These are phyloP conservation scores for Nomada ruficornis DNA, from an alignment of 2,888 invertebrate species.

Conservation along the genomic window DNA sequence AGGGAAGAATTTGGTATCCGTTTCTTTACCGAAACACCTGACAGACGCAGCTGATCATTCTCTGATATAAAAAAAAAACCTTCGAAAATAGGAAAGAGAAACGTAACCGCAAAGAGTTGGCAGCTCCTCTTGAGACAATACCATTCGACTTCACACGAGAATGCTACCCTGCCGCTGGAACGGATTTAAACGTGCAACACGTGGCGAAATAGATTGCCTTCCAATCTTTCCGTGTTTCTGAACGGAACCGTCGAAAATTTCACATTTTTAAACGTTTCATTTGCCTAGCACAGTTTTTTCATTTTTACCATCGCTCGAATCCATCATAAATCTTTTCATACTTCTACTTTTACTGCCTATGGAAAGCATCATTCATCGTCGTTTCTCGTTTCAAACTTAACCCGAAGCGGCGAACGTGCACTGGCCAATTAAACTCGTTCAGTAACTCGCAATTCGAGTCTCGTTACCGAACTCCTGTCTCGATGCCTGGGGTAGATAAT, in stretches of 20 bases:
- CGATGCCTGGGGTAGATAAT: constrained; percentile 77
- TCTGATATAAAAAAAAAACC: constrained; percentile 61
- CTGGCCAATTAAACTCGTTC: constrained; percentile 59
- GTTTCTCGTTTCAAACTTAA: constrained; percentile 28
- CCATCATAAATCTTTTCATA: background rate
- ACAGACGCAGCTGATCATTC: constrained; percentile 70
- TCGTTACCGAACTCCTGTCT: constrained; percentile 67
- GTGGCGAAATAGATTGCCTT: background rate
- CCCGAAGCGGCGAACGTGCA: constrained; percentile 41
- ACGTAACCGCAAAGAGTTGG: constrained; percentile 61
- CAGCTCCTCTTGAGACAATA: constrained; percentile 51
- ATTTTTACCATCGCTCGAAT: background rate
- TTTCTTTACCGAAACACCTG: constrained; percentile 67
- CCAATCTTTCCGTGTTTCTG: fast-evolving
- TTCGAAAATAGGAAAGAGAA: constrained; percentile 40
- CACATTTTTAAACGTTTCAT: background rate
- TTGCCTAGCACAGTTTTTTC: background rate
- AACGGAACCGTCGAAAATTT: too few relatives aligned
- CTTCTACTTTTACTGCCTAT: constrained; percentile 4
- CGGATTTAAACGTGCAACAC: background rate
- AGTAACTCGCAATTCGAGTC: constrained; percentile 59
- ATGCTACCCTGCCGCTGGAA: background rate
- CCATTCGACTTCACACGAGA: constrained; percentile 24
- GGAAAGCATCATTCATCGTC: constrained; percentile 14
- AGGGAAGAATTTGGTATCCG: constrained; percentile 59